Percentiles rank a stretch among this genome's conserved stretches.
Evolutionary conservation across 2,797 vertebrate species (phyloP).

Genomic region (Gallirallus australis): DNA sequence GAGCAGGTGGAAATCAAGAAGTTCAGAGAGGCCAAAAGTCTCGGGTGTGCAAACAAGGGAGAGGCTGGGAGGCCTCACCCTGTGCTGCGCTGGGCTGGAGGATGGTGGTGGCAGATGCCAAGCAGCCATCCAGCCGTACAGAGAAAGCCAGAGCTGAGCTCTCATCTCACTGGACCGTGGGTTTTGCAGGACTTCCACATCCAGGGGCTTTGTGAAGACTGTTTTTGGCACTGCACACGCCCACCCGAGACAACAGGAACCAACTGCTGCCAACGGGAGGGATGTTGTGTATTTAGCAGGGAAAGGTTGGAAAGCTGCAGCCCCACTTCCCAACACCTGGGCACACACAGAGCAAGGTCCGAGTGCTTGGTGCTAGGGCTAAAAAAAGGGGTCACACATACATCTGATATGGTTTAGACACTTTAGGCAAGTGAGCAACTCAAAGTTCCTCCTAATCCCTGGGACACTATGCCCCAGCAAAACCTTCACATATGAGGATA

Average conservation of each 20-base stretch:
- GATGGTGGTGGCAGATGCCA: not conserved
- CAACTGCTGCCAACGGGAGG: not conserved
- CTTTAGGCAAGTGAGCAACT: not conserved
- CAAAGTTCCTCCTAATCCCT: not conserved
- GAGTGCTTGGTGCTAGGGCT: not conserved
- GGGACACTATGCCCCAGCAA: not conserved
- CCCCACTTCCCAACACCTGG: accelerated
- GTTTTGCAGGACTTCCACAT: not conserved
- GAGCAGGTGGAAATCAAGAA: not conserved
- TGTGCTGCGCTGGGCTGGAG: not conserved
- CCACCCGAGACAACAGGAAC: not conserved
- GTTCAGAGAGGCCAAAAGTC: not conserved
- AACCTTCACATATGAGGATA: not conserved
- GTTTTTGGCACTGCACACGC: accelerated
- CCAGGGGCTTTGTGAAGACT: accelerated
- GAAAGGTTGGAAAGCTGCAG: not conserved
- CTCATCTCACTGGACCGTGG: not conserved
- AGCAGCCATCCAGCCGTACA: not conserved
- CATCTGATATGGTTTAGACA: not conserved
- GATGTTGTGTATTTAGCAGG: not conserved
- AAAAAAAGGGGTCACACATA: not conserved
- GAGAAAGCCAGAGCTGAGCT: not conserved
- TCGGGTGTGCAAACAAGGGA: not conserved
- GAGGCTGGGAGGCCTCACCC: not conserved
- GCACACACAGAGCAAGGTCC: not conserved